phyloP scores from a whole-genome alignment of 2,888 invertebrate species.

The Drosophila atroscutellata region DNA sequence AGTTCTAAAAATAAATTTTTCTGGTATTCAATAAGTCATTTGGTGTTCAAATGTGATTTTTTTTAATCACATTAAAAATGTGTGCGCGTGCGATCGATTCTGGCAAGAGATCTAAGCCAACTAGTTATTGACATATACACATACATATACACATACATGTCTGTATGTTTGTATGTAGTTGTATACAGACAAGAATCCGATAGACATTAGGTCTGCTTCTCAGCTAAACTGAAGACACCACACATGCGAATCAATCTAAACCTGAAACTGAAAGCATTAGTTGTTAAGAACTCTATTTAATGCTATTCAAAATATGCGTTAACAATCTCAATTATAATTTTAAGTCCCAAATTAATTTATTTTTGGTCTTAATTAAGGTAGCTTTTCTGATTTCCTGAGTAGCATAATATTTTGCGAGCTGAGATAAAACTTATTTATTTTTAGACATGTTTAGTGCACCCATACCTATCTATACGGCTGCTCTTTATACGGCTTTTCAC shows the following conservation, averaged over 20 bases:
- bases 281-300: not conserved
- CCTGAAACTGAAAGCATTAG: slow-evolving; percentile 7
- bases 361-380: not conserved
- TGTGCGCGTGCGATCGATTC: slow-evolving; percentile 23
- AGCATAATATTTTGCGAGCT: not conserved
- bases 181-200: not conserved
- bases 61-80: slow-evolving; percentile 45
- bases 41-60: slow-evolving; percentile 5
- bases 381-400: not conserved
- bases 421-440: slow-evolving; percentile 29
- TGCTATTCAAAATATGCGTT: not conserved
- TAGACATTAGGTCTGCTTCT: slow-evolving; percentile 29
- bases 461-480: too few species aligned
- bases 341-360: not conserved
- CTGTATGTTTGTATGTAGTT: not conserved
- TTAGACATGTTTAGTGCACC: slow-evolving; percentile 4
- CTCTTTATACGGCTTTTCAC: too few species aligned
- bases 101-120: slow-evolving; percentile 15
- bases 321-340: not conserved
- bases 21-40: slow-evolving; percentile 3
- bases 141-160: not conserved
- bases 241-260: slow-evolving; percentile 2
- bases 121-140: slow-evolving; percentile 7
- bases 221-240: slow-evolving; percentile 7
- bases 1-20: slow-evolving; percentile 28